phyloP scores from a whole-genome alignment of 2,888 invertebrate genomes.

The Acleris literana region DNA sequence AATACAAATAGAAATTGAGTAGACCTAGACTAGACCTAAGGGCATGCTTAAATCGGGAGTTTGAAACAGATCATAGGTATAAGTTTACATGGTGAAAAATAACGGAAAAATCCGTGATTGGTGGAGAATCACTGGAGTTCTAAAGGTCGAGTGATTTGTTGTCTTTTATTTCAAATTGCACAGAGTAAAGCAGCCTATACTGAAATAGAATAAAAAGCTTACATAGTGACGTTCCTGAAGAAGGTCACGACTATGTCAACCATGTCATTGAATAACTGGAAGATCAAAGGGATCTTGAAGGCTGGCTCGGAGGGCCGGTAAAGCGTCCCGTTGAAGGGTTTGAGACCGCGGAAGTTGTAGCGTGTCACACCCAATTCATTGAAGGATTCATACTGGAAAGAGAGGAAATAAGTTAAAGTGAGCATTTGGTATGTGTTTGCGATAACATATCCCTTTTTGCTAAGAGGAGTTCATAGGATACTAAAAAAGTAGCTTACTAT shows the following conservation, averaged over 20 bases:
- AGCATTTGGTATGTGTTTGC: too few relatives aligned
- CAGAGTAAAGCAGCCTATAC: too few relatives aligned
- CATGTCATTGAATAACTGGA: slow-evolving; percentile 52
- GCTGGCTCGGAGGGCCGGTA: slow-evolving; percentile 52
- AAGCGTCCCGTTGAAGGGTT: slow-evolving; percentile 58
- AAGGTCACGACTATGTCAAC: slow-evolving; percentile 49
- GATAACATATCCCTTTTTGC: too few relatives aligned
- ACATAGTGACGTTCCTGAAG: slow-evolving; percentile 61
- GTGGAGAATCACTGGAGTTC: too few relatives aligned
- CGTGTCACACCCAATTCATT: slow-evolving; percentile 58
- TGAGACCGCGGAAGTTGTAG: slow-evolving; percentile 73
- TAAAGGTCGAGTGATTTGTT: too few relatives aligned
- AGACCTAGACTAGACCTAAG: background rate
- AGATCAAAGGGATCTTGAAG: slow-evolving; percentile 51
- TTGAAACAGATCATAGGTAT: too few relatives aligned
- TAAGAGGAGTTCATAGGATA: too few relatives aligned
- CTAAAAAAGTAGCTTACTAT: too few relatives aligned
- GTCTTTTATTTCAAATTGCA: too few relatives aligned
- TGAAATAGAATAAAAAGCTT: slow-evolving; percentile 22
- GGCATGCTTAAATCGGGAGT: too few relatives aligned
- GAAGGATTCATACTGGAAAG: slow-evolving; percentile 62
- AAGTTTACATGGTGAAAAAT: too few relatives aligned
- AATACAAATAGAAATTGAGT: background rate
- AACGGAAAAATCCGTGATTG: too few relatives aligned
- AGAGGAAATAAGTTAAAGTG: background rate